phyloP scores from a whole-genome alignment of 1,140 invertebrate species.

The Hylyphantes graminicola region DNA sequence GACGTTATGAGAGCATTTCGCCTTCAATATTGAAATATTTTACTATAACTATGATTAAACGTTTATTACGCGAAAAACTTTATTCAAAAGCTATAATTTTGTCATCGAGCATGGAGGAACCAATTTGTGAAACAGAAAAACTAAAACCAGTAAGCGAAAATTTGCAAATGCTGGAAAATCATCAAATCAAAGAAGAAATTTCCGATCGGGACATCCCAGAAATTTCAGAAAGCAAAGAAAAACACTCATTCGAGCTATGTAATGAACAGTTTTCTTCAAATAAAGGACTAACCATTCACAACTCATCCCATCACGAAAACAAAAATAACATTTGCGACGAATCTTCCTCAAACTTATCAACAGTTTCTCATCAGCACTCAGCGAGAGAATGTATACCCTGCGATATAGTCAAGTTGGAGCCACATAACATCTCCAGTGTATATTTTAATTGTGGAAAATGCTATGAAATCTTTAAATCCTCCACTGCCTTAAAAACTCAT shows the following conservation, averaged over 20 bases:
- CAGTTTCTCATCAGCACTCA: constrained; percentile 27
- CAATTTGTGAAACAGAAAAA: too few relatives aligned
- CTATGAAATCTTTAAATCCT: not conserved
- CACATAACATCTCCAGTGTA: not conserved
- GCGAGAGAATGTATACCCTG: constrained; percentile 44
- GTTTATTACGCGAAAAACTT: too few relatives aligned
- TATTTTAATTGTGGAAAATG: constrained; percentile 20
- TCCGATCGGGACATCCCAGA: too few relatives aligned
- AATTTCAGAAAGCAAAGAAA: too few relatives aligned
- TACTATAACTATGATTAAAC: too few relatives aligned
- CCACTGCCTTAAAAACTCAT: constrained; percentile 6
- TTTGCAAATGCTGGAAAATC: too few relatives aligned
- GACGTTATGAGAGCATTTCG: too few relatives aligned
- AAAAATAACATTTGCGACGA: constrained; percentile 97
- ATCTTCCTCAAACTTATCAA: constrained; percentile 77
- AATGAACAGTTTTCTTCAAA: constrained; percentile 44
- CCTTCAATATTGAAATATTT: too few relatives aligned
- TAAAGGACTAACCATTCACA: constrained; percentile 24
- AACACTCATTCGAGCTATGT: constrained; percentile 22
- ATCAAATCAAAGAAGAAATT: too few relatives aligned
- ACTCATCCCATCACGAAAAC: constrained; percentile 70
- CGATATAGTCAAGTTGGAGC: constrained; percentile 1
- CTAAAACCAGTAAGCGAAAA: too few relatives aligned
- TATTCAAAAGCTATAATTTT: too few relatives aligned
- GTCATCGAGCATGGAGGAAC: too few relatives aligned